phyloP scores from a whole-genome alignment of 2,888 invertebrate species.

The Meandrusa payeni region DNA sequence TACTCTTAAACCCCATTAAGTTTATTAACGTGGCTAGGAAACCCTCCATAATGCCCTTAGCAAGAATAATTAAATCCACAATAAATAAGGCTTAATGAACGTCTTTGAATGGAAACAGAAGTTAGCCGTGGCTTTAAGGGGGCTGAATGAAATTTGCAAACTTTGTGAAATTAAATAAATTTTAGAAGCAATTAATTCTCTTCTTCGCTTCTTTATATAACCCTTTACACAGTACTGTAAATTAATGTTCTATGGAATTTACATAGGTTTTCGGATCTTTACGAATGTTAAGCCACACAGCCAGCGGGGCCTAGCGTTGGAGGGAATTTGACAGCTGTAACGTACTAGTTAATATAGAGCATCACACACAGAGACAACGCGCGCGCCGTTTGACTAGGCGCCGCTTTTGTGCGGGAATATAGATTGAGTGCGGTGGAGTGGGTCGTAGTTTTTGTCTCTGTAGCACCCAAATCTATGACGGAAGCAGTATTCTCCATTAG shows the following conservation, averaged over 20 bases:
- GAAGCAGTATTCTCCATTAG: too few relatives aligned
- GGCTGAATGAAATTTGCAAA: conserved; percentile 23
- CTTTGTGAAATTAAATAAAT: conserved; percentile 24
- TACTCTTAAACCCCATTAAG: conserved; percentile 5
- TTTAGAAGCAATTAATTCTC: conserved; percentile 21
- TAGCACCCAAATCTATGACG: too few relatives aligned
- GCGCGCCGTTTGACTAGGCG: too few relatives aligned
- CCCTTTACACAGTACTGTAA: conserved; percentile 9
- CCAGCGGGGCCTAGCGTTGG: too few relatives aligned
- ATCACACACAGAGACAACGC: too few relatives aligned
- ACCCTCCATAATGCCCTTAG: conserved; percentile 14
- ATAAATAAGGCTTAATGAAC: conserved; percentile 25
- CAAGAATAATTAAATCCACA: conserved; percentile 23
- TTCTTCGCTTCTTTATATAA: conserved; percentile 19
- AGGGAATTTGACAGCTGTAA: too few relatives aligned
- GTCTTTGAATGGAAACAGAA: conserved; percentile 24
- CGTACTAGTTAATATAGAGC: too few relatives aligned
- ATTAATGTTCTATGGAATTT: background rate
- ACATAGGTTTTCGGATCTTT: too few relatives aligned
- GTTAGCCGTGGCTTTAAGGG: conserved; percentile 23
- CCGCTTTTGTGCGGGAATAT: too few relatives aligned
- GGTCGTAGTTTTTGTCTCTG: too few relatives aligned
- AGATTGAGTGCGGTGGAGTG: too few relatives aligned
- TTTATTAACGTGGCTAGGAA: conserved; percentile 13
- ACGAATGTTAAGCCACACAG: too few relatives aligned